These are phyloP conservation scores for Actinemys pallida DNA, from an alignment of 2,113 vertebrate genomes.

Conservation along the genomic window DNA sequence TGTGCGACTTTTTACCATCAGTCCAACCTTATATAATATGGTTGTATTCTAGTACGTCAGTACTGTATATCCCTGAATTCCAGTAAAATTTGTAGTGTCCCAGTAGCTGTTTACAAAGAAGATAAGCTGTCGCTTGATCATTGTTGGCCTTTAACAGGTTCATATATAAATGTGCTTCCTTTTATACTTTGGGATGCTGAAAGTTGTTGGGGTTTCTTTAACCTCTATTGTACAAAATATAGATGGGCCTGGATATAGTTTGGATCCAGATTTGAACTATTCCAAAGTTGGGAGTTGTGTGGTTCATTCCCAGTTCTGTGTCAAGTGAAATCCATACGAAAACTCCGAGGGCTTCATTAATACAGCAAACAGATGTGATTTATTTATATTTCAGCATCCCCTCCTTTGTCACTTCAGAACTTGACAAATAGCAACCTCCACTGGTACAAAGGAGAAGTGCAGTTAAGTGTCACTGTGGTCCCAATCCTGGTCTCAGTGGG, in stretches of 20 bases:
- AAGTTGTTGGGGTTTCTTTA: not conserved
- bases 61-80: not conserved
- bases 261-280: not conserved
- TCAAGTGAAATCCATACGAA: not conserved
- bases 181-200: not conserved
- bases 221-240: not conserved
- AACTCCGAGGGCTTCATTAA: not conserved
- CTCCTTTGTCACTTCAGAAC: not conserved
- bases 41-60: not conserved
- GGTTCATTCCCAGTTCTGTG: not conserved
- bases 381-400: no score
- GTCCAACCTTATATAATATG: not conserved
- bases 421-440: conserved; percentile 38
- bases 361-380: not conserved
- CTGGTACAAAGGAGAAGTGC: conserved; percentile 5
- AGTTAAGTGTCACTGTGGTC: not conserved
- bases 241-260: not conserved
- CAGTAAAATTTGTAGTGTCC: not conserved
- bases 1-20: not conserved
- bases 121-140: not conserved
- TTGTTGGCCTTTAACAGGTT: not conserved
- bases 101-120: not conserved
- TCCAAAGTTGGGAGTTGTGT: not conserved
- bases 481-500: not conserved
- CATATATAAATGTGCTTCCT: not conserved